These are phyloP conservation scores for Actenoides hombroni DNA, from an alignment of 2,113 vertebrate species.

Conservation along the genomic window DNA sequence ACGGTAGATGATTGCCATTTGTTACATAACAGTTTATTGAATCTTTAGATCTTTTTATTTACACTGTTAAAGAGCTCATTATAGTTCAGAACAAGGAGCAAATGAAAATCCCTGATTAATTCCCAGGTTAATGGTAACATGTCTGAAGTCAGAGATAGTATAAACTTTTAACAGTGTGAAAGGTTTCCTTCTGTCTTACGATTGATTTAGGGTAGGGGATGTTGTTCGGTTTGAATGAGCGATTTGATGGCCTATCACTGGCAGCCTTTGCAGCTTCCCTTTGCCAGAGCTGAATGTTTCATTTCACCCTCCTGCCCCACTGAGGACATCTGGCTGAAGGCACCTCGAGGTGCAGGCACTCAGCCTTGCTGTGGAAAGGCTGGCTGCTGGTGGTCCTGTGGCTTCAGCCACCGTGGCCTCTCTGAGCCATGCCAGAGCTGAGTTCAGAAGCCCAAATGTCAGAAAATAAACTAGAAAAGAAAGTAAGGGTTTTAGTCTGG, in stretches of 20 bases:
- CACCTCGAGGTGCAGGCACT: neutral
- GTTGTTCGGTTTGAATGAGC: neutral
- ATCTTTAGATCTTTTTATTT: constrained; percentile 82
- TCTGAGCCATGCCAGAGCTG: neutral
- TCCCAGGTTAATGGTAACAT: constrained; percentile 65
- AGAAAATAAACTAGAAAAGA: neutral
- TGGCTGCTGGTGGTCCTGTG: fast-evolving
- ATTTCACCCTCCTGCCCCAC: neutral
- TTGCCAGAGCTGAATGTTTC: constrained; percentile 9
- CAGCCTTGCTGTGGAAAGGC: neutral
- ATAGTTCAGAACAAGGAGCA: constrained; percentile 61
- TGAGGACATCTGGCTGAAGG: neutral
- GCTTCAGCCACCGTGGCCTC: neutral
- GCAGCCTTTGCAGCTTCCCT: constrained; percentile 8
- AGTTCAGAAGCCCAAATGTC: neutral
- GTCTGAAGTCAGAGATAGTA: constrained; percentile 60
- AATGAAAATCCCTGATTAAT: constrained; percentile 73
- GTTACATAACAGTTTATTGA: constrained; percentile 72
- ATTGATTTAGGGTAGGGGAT: constrained; percentile 28
- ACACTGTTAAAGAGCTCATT: constrained; percentile 74
- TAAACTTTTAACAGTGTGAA: constrained; percentile 60
- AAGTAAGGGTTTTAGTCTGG: neutral
- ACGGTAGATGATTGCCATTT: constrained; percentile 71
- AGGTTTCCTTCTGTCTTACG: constrained; percentile 47
- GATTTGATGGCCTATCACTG: constrained; percentile 50